These are phyloP conservation scores for Aegithalos caudatus DNA, from an alignment of 2,113 vertebrate genomes.

Conservation along the genomic window DNA sequence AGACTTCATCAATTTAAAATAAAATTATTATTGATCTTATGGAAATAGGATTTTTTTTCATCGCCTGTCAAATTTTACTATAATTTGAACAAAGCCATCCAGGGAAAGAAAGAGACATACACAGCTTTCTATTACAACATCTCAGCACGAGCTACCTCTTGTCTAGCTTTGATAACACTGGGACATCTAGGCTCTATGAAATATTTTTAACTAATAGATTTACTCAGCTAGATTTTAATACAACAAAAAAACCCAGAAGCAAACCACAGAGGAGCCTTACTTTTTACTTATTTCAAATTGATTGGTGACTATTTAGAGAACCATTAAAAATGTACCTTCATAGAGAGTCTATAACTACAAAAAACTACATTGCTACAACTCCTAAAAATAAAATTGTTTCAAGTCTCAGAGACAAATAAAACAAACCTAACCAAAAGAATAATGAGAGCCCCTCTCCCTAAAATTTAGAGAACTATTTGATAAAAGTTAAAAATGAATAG, in stretches of 20 bases:
- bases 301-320: not conserved
- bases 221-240: not conserved
- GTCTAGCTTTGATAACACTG: not conserved
- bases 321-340: not conserved
- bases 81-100: not conserved
- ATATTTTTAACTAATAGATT: not conserved
- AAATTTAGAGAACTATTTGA: not conserved
- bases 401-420: not conserved
- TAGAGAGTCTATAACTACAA: not conserved
- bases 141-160: not conserved
- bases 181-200: not conserved
- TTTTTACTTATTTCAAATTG: not conserved
- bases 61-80: not conserved
- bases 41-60: not conserved
- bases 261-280: not conserved
- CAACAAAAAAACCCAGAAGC: not conserved
- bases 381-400: not conserved
- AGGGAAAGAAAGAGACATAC: not conserved
- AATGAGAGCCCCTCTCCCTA: accelerated
- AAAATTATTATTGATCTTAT: not conserved
- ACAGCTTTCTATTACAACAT: not conserved
- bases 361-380: not conserved
- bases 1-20: not conserved
- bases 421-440: not conserved
- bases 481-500: not conserved